Evolutionary conservation across 2,888 invertebrate species (phyloP).

Genomic region (Leucophora obtusa): DNA sequence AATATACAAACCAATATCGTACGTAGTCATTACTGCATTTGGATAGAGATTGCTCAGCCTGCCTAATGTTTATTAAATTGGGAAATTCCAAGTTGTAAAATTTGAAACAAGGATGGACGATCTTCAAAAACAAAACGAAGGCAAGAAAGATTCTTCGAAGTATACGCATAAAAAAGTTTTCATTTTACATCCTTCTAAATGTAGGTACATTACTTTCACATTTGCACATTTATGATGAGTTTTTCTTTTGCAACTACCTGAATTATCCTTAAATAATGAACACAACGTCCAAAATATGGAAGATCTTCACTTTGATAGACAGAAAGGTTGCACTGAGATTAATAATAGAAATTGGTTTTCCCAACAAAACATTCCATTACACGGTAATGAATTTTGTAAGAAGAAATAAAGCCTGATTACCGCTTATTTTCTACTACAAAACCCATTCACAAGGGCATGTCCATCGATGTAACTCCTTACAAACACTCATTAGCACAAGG

Average conservation of each 20-base stretch:
- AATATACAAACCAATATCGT: neutral
- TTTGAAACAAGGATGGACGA: neutral
- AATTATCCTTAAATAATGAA: constrained; percentile 15
- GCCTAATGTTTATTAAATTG: constrained; percentile 14
- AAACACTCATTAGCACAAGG: too few species aligned
- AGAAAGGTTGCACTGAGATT: too few species aligned
- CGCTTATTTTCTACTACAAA: too few species aligned
- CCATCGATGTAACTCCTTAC: too few species aligned
- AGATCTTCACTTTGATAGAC: neutral
- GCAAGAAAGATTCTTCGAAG: constrained; percentile 20
- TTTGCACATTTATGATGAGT: neutral
- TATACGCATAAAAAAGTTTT: constrained; percentile 15
- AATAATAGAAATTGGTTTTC: too few species aligned
- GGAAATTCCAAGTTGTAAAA: constrained; percentile 51
- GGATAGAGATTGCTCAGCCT: neutral
- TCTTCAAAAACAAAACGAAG: neutral
- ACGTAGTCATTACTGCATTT: neutral
- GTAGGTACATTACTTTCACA: neutral
- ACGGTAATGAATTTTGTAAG: too few species aligned
- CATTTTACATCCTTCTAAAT: neutral
- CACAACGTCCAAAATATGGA: neutral
- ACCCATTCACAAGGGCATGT: too few species aligned
- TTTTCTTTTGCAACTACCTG: constrained; percentile 22
- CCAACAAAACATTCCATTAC: too few species aligned
- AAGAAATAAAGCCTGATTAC: too few species aligned